A percentile compares a stretch with the other conserved stretches of the same genome.
phyloP scores from a whole-genome alignment of 2,888 invertebrate genomes.

The Leucophenga maculata region DNA sequence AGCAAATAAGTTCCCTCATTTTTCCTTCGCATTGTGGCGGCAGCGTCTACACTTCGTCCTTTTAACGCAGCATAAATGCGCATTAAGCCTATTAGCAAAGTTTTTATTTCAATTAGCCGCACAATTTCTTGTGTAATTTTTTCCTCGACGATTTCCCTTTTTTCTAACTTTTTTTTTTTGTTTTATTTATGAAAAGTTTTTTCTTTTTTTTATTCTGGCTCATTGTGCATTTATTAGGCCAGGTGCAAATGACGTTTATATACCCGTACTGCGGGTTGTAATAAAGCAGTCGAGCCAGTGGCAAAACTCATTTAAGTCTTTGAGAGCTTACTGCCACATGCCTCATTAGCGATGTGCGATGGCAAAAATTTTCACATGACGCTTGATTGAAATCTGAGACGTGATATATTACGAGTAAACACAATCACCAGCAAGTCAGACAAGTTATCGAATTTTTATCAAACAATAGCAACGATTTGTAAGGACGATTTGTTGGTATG shows the following conservation, averaged over 20 bases:
- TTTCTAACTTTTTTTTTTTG: neutral
- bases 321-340: too few species aligned
- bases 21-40: neutral
- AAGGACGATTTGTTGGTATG: too few species aligned
- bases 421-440: too few species aligned
- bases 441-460: too few species aligned
- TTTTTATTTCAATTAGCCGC: constrained; percentile 28
- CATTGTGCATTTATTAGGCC: neutral
- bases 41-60: neutral
- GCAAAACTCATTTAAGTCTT: too few species aligned
- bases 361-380: too few species aligned
- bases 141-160: neutral
- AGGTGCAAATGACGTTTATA: constrained; percentile 3
- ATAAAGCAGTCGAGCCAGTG: too few species aligned
- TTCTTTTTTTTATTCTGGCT: neutral
- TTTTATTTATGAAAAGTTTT: neutral
- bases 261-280: too few species aligned
- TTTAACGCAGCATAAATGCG: constrained; percentile 15
- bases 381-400: too few species aligned
- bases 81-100: constrained; percentile 28
- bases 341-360: too few species aligned
- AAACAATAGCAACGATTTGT: too few species aligned
- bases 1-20: neutral
- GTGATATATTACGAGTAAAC: too few species aligned
- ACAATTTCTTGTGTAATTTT: constrained; percentile 3